Percentiles rank a stretch among this genome's conserved stretches.
Evolutionary conservation across 1,140 invertebrate species (phyloP).

Genomic region (Sipha flava): DNA sequence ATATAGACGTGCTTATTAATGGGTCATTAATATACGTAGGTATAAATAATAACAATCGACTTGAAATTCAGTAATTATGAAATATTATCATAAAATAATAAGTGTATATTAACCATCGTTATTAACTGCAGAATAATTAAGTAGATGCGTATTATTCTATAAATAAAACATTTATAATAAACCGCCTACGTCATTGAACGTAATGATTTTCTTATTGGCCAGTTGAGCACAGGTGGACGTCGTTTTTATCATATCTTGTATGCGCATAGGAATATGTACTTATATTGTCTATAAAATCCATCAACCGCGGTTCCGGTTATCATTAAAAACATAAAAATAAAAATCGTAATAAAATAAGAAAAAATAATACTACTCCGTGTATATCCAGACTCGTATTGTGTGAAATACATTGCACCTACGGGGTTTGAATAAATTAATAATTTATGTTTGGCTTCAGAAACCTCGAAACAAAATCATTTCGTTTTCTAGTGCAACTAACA

Average conservation of each 20-base stretch:
- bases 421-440: slow-evolving; percentile 5
- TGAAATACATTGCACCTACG: neutral
- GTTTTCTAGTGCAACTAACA: neutral
- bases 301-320: slow-evolving; percentile 1
- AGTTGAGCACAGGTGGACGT: neutral
- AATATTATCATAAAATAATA: neutral
- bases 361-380: neutral
- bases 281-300: neutral
- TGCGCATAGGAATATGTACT: neutral
- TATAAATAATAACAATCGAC: neutral
- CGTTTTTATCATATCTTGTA: neutral
- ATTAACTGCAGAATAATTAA: neutral
- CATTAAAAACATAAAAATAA: neutral
- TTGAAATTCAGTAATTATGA: neutral
- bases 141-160: neutral
- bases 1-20: no score
- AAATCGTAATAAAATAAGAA: neutral
- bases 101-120: neutral
- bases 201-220: slow-evolving; percentile 6
- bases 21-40: no score
- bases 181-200: neutral
- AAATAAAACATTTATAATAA: neutral
- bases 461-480: neutral
- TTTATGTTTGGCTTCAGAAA: neutral
- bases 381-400: neutral